phyloP scores from a whole-genome alignment of 2,888 invertebrate species.

The Standfussiana lucernea region DNA sequence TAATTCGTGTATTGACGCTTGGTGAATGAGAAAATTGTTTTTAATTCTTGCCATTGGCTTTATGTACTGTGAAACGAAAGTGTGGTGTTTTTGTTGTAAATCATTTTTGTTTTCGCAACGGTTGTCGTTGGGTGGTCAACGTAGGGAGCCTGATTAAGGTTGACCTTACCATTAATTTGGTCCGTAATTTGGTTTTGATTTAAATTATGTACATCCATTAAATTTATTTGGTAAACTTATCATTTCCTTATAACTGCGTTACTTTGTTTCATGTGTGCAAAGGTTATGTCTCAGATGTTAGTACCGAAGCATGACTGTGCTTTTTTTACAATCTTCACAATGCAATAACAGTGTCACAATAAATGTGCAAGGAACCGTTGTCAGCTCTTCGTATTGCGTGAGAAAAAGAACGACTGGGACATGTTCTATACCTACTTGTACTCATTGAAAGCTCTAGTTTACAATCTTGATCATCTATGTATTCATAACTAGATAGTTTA shows the following conservation, averaged over 20 bases:
- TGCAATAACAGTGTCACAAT: conserved; percentile 39
- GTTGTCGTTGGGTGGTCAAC: conserved; percentile 48
- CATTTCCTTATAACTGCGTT: conserved; percentile 2
- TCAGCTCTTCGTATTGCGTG: conserved; percentile 40
- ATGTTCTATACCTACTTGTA: conserved; percentile 3
- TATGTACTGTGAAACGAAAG: conserved; percentile 64
- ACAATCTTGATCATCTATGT: conserved; percentile 13
- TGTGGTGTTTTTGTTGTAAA: conserved; percentile 44
- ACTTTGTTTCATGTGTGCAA: neutral
- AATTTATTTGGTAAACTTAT: neutral
- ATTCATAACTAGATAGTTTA: neutral
- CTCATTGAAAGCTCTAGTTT: conserved; percentile 21
- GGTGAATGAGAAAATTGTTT: conserved; percentile 65
- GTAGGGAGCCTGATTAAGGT: conserved; percentile 16
- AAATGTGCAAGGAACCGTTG: conserved; percentile 39
- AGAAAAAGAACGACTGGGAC: conserved; percentile 44
- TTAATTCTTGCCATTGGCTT: conserved; percentile 68
- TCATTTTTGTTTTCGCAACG: conserved; percentile 39
- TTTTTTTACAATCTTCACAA: conserved; percentile 19
- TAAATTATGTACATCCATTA: conserved; percentile 9
- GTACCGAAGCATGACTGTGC: neutral
- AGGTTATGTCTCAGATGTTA: neutral
- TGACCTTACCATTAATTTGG: conserved; percentile 30
- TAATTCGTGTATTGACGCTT: conserved; percentile 69
- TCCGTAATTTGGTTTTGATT: conserved; percentile 18